Conservation (phyloP, 2,113 vertebrate species). For the Montifringilla adamsi region DNA sequence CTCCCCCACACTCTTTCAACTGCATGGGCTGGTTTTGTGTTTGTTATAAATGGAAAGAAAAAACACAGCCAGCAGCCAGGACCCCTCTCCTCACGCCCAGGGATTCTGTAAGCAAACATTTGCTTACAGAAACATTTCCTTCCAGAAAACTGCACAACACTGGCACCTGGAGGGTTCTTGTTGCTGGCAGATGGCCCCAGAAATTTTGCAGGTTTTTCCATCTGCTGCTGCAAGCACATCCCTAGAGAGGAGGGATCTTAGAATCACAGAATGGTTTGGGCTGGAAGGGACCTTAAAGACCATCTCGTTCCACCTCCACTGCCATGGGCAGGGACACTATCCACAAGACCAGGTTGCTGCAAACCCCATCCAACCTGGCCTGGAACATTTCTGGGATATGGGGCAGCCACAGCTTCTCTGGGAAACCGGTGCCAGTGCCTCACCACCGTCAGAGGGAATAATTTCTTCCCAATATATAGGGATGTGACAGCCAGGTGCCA, state of each 20-base stretch:
- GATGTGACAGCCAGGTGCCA: neutral
- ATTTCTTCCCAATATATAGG: neutral
- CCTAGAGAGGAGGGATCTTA: neutral
- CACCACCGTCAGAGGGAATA: neutral
- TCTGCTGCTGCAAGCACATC: neutral
- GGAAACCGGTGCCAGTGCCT: neutral
- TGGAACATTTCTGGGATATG: neutral
- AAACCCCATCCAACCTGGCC: neutral
- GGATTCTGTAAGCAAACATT: neutral
- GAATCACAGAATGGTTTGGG: neutral
- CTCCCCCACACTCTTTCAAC: constrained; percentile 17
- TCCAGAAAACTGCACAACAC: neutral
- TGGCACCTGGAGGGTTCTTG: neutral
- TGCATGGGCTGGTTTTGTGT: neutral
- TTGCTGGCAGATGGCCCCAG: neutral
- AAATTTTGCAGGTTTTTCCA: neutral
- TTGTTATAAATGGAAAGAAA: neutral
- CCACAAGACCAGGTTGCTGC: neutral
- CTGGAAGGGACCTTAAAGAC: neutral
- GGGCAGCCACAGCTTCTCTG: neutral
- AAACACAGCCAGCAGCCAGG: neutral
- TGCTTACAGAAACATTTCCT: neutral
- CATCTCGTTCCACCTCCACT: neutral
- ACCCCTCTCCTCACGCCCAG: neutral
- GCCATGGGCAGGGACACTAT: neutral